Evolutionary conservation across 2,888 invertebrate genomes (phyloP).

Genomic region (Cantharis nigra): DNA sequence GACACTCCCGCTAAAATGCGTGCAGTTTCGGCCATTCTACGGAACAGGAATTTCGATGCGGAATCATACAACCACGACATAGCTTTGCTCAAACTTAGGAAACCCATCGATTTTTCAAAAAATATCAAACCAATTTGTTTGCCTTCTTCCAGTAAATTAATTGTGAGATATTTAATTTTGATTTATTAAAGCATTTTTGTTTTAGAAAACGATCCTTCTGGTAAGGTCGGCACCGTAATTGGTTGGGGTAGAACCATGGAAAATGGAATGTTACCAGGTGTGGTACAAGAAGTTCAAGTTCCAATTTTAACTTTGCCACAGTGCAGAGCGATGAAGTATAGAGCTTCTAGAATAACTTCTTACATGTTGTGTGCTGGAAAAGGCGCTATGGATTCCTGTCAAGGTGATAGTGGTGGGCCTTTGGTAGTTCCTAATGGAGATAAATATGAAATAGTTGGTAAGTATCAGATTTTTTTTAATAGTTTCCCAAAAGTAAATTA

Average conservation of each 20-base stretch:
- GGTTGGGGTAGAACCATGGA: constrained; percentile 87
- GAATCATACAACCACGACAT: constrained; percentile 88
- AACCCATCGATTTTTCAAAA: constrained; percentile 77
- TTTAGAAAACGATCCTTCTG: constrained; percentile 68
- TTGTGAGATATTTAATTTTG: background rate
- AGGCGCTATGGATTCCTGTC: constrained; percentile 82
- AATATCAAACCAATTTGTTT: constrained; percentile 79
- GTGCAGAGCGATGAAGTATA: constrained; percentile 82
- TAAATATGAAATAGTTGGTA: constrained; percentile 80
- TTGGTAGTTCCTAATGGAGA: constrained; percentile 75
- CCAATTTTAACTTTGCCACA: constrained; percentile 80
- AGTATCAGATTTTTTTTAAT: constrained; percentile 40
- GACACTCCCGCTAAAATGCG: constrained; percentile 82
- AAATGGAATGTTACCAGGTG: constrained; percentile 76
- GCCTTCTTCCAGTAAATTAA: constrained; percentile 54
- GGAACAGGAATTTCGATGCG: constrained; percentile 82
- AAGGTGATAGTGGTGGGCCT: constrained; percentile 88
- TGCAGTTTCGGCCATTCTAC: constrained; percentile 76
- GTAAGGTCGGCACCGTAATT: constrained; percentile 76
- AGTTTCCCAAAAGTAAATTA: background rate
- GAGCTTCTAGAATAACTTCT: constrained; percentile 78
- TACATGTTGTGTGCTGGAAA: constrained; percentile 88
- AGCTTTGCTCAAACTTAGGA: constrained; percentile 75
- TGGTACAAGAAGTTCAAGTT: constrained; percentile 83
- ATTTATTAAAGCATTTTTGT: background rate